phyloP scores from a whole-genome alignment of 2,888 invertebrate genomes.

The Mesopsocus fuscifrons region DNA sequence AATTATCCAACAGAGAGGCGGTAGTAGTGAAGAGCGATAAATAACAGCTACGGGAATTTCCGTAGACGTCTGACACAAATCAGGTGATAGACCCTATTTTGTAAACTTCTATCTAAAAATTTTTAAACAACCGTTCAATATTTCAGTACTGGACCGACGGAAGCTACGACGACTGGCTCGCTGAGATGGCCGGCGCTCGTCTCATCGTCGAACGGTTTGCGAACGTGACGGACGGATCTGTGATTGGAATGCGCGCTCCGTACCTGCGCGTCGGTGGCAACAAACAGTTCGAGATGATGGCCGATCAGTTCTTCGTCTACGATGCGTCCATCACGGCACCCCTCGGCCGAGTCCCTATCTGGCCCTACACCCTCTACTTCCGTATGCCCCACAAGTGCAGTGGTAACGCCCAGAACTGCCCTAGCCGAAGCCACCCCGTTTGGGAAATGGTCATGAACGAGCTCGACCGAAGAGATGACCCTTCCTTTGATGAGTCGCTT shows the following conservation, averaged over 20 bases:
- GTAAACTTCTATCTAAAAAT: no score
- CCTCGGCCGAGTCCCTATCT: conserved; percentile 72
- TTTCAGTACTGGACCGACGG: conserved; percentile 80
- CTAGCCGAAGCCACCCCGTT: conserved; percentile 69
- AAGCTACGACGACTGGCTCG: conserved; percentile 78
- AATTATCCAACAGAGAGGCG: no score
- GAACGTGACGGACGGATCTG: conserved; percentile 79
- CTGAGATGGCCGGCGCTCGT: conserved; percentile 84
- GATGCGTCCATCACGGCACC: conserved; percentile 89
- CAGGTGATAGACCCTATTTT: no score
- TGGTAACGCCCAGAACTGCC: conserved; percentile 85
- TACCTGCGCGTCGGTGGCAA: conserved; percentile 83
- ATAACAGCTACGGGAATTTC: no score
- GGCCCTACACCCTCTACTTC: conserved; percentile 96
- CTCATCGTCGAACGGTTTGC: conserved; percentile 75
- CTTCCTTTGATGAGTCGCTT: conserved; percentile 79
- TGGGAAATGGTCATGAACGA: conserved; percentile 98
- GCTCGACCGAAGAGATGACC: conserved; percentile 80
- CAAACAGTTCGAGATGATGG: conserved; percentile 94
- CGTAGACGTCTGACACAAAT: no score
- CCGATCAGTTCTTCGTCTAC: conserved; percentile 83
- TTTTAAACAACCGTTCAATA: no score
- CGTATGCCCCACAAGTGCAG: conserved; percentile 91
- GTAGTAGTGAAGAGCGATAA: no score
- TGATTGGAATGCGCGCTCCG: conserved; percentile 75